Evolutionary conservation across 1,140 invertebrate species (phyloP), one percentile per base, ranked within the genome.

Genomic region (Papilio polyxenes): DNA sequence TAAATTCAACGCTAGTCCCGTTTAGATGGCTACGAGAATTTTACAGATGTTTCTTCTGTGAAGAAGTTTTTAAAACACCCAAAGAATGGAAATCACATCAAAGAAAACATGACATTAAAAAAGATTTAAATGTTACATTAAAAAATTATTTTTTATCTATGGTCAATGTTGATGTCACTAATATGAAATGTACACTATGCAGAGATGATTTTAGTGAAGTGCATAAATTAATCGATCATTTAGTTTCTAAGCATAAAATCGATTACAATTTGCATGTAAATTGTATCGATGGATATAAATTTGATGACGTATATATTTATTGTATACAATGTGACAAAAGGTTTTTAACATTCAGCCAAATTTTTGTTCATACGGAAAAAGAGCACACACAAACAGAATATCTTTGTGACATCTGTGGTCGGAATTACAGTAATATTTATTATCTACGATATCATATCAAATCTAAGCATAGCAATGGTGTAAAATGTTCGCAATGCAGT

Each of bases 41-140:
- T 3, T 91, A 85, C 75, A 86, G 85, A 84, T 91, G 90, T 59
- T 92, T 91, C 40, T 90, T 86, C 49, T 91, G 90, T 75, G 85
- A 88, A 72, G 85, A 88, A 48, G 85, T 87, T 11, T 91, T 91
- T 75, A 82, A 87, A 53, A 84, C 87, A 10, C 84, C 87, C 2
- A 86, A 85, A 44, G 86, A 89, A 37, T 81, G 89, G 9, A 86
- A 84, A 83, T 65, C 65, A 13, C 89, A 91, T 49, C 86, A 88
- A 48, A 76, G 72, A 4, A 48, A 79, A 72, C 86, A 89, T 11
- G 37, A 49, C 15, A 80, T 86, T 6, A 62, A 75, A 0, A 84
- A 85, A 5, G 86, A 87, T 51, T 79, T 87, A 23, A 59, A 75
- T 1, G 78, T 83, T 37, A 84, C 85, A 0, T 82, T 90, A 81